phyloP scores from a whole-genome alignment of 2,113 vertebrate species.

The Neogale vison region DNA sequence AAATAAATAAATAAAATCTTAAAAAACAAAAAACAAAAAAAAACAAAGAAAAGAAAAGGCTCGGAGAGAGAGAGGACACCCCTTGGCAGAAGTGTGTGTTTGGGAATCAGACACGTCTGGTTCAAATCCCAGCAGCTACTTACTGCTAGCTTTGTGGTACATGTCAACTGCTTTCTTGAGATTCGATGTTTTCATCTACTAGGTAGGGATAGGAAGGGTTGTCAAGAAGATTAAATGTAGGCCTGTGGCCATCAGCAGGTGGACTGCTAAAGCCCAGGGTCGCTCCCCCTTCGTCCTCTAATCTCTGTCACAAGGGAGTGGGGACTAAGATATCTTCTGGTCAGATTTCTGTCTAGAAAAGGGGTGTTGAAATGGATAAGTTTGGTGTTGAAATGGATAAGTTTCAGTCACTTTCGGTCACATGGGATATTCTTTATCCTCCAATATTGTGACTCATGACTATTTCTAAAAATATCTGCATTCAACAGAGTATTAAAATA shows the following conservation, averaged over 20 bases:
- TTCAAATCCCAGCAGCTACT: neutral
- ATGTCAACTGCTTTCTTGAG: neutral
- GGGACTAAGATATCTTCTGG: neutral
- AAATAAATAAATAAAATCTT: no score
- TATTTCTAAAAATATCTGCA: neutral
- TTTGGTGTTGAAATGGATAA: neutral
- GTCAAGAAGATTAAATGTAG: neutral
- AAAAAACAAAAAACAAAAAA: no score
- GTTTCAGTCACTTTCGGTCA: neutral
- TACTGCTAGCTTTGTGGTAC: neutral
- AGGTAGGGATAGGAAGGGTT: neutral
- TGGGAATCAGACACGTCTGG: neutral
- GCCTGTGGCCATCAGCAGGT: neutral
- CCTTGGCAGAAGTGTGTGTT: rapidly evolving
- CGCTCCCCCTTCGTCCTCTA: neutral
- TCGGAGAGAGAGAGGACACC: neutral
- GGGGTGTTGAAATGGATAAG: neutral
- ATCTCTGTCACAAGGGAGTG: neutral
- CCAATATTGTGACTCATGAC: neutral
- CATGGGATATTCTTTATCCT: neutral
- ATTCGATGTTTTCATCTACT: neutral
- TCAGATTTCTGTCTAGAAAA: neutral
- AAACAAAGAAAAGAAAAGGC: neutral
- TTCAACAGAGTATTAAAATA: neutral
- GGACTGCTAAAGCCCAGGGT: neutral